Percentiles rank a stretch among this genome's conserved stretches.
phyloP scores from a whole-genome alignment of 2,888 invertebrate species.

The Scotopteryx bipunctaria region DNA sequence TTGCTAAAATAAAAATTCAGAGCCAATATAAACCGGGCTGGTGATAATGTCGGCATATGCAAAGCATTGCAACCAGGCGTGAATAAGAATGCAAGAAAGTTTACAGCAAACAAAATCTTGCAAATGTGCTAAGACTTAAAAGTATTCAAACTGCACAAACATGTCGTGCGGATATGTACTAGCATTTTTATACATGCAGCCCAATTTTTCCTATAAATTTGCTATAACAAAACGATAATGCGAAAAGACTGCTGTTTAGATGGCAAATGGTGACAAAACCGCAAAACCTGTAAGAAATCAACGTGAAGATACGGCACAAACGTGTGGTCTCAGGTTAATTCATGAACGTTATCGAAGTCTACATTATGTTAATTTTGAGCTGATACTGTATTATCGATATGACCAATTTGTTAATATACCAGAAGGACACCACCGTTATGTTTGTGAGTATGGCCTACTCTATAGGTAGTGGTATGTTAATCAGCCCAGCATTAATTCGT shows the following conservation, averaged over 20 bases:
- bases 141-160: conserved; percentile 53
- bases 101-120: conserved; percentile 58
- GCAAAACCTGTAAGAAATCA: conserved; percentile 72
- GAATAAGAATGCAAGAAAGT: conserved; percentile 57
- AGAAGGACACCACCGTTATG: conserved; percentile 67
- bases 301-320: conserved; percentile 69
- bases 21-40: conserved; percentile 25
- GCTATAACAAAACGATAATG: conserved; percentile 36
- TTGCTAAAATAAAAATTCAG: conserved; percentile 37
- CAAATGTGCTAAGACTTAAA: conserved; percentile 41
- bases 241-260: conserved; percentile 28
- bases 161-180: conserved; percentile 62
- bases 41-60: conserved; percentile 71
- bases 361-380: conserved; percentile 75
- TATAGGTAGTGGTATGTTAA: conserved; percentile 54
- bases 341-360: conserved; percentile 73
- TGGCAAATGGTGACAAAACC: conserved; percentile 45
- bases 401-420: conserved; percentile 75
- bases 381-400: conserved; percentile 62
- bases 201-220: conserved; percentile 35
- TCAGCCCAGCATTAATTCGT: conserved; percentile 64
- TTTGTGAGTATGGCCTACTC: conserved; percentile 56
- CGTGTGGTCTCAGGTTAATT: conserved; percentile 83
- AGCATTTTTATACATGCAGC: conserved; percentile 55
- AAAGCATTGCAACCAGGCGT: conserved; percentile 81